These are phyloP conservation scores for Tetragnatha versicolor DNA, from an alignment of 1,140 invertebrate genomes.

Conservation along the genomic window DNA sequence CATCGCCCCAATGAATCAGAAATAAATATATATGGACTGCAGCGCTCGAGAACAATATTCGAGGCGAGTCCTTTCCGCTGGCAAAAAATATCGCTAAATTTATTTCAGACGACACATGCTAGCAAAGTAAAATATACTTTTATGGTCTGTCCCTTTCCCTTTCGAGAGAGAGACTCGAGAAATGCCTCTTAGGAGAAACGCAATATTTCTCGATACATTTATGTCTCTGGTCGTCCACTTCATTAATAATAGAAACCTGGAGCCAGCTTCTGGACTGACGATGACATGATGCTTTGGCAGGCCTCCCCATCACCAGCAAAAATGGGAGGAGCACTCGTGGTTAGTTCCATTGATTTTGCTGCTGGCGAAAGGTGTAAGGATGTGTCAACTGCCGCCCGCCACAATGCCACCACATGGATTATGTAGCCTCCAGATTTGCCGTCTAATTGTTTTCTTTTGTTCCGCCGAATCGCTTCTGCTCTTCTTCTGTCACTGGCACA, in stretches of 20 bases:
- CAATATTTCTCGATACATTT: slow-evolving; percentile 36
- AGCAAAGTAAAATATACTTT: not conserved
- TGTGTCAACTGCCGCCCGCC: slow-evolving; percentile 26
- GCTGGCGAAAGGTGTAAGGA: not conserved
- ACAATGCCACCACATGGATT: slow-evolving; percentile 24
- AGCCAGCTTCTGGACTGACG: slow-evolving; percentile 19
- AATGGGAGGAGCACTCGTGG: not conserved
- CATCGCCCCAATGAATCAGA: slow-evolving; percentile 14
- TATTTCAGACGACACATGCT: slow-evolving; percentile 7
- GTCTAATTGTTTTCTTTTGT: no score
- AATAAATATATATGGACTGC: not conserved
- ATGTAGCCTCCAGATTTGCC: no score
- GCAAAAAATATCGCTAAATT: slow-evolving; percentile 14
- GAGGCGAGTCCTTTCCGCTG: not conserved
- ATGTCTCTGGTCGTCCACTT: slow-evolving; percentile 37
- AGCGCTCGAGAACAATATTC: not conserved
- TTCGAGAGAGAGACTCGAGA: not conserved
- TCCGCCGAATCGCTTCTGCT: no score
- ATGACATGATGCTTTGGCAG: slow-evolving; percentile 46
- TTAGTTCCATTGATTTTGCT: slow-evolving; percentile 37
- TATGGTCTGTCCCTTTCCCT: not conserved
- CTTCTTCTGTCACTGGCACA: no score
- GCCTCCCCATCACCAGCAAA: not conserved
- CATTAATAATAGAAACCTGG: slow-evolving; percentile 40
- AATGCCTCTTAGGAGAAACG: slow-evolving; percentile 16